Conservation (phyloP, 2,797 vertebrate species). For the Rhinella marina region DNA sequence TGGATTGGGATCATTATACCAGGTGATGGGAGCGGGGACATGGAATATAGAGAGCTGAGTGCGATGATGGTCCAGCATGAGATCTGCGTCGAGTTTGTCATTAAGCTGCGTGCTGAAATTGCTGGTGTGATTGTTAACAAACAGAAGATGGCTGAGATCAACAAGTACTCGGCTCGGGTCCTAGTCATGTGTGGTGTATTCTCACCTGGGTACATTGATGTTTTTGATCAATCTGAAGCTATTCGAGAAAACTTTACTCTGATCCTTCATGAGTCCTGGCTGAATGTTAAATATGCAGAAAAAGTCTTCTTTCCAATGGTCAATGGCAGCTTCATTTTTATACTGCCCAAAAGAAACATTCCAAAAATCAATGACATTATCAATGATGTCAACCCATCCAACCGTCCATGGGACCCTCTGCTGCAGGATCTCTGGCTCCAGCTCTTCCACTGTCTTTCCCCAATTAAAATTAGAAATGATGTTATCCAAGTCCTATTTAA, state of each 20-base stretch:
- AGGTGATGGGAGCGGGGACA: slow-evolving; percentile 21
- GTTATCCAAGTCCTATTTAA: background rate
- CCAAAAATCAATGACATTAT: background rate
- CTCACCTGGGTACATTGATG: background rate
- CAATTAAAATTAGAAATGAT: background rate
- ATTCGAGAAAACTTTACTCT: slow-evolving; percentile 13
- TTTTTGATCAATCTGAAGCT: background rate
- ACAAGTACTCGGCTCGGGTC: background rate
- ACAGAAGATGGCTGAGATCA: background rate
- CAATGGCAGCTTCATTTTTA: too few species aligned
- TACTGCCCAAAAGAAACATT: background rate
- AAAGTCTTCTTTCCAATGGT: too few species aligned
- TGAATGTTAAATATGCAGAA: background rate
- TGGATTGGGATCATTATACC: slow-evolving; percentile 31
- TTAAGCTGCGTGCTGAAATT: background rate
- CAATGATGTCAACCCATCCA: background rate
- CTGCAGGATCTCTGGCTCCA: slow-evolving; percentile 18
- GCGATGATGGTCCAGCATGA: background rate
- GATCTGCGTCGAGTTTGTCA: slow-evolving; percentile 31
- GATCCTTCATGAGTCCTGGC: slow-evolving; percentile 6
- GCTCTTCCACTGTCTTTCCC: background rate
- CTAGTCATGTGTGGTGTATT: background rate
- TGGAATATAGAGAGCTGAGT: background rate
- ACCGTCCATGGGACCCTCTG: background rate
- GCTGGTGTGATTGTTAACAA: background rate